Percentiles rank a stretch among this genome's conserved stretches.
phyloP scores from a whole-genome alignment of 1,140 invertebrate genomes.

The Homarus americanus region DNA sequence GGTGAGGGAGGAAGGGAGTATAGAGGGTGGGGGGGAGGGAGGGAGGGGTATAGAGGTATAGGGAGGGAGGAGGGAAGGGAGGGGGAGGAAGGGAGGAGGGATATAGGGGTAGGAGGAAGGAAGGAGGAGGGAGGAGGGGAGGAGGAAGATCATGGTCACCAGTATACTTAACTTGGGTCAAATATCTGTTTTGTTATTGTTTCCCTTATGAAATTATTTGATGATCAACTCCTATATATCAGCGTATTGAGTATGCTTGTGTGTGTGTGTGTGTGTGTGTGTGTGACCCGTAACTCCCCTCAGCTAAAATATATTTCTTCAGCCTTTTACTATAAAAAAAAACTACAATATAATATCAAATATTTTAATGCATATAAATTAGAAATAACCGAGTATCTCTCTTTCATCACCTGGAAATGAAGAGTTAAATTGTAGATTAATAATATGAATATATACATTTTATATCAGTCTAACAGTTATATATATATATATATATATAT shows the following conservation, averaged over 20 bases:
- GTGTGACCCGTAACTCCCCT: too few species aligned
- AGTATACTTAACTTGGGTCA: too few species aligned
- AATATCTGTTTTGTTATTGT: not conserved
- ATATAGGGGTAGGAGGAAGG: not conserved
- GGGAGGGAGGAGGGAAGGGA: not conserved
- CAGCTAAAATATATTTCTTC: too few species aligned
- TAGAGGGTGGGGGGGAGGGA: not conserved
- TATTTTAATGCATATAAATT: too few species aligned
- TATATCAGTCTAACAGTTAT: not conserved
- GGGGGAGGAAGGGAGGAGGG: not conserved
- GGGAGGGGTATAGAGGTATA: not conserved
- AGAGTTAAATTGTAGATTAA: not conserved
- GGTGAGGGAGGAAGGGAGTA: conserved; percentile 81
- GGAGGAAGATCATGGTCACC: too few species aligned
- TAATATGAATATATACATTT: not conserved
- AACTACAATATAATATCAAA: not conserved
- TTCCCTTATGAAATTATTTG: too few species aligned
- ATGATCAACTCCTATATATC: too few species aligned
- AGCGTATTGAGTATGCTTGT: too few species aligned
- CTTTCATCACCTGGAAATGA: not conserved
- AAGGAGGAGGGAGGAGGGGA: not conserved
- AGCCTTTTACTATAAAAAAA: too few species aligned
- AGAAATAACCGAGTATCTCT: too few species aligned
- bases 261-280: too few species aligned
- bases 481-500: conserved; percentile 41